A percentile compares a stretch with the other conserved stretches of the same genome.
Conservation (phyloP, 2,888 invertebrate genomes). For the Ecliptopera silaceata region DNA sequence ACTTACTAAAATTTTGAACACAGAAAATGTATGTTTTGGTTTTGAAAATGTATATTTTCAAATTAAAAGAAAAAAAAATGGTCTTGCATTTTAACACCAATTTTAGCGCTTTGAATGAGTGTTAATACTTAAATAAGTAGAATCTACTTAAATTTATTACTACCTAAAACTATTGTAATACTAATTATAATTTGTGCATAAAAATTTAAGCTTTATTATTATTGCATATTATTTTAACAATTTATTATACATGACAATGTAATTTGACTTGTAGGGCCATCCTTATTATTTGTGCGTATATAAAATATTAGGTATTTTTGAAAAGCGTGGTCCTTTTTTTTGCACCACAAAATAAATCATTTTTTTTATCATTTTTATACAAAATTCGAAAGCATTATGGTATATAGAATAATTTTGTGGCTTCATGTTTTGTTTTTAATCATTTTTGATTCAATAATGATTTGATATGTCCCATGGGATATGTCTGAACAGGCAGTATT, state of each 20-base stretch:
- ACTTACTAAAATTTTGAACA: too few species aligned
- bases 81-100: conserved; percentile 9
- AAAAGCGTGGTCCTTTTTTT: conserved; percentile 9
- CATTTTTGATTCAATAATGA: conserved; percentile 36
- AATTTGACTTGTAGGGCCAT: conserved; percentile 12
- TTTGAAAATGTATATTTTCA: not conserved
- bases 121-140: not conserved
- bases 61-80: not conserved
- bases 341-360: conserved; percentile 8
- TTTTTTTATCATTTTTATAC: not conserved
- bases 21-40: too few species aligned
- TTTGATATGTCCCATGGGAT: conserved; percentile 63
- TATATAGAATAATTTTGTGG: conserved; percentile 5
- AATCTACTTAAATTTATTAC: conserved; percentile 5
- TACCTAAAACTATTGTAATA: conserved; percentile 16
- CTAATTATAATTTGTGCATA: conserved; percentile 26
- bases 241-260: conserved; percentile 13
- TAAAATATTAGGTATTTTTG: conserved; percentile 3
- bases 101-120: not conserved
- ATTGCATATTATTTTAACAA: conserved; percentile 22
- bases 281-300: conserved; percentile 24
- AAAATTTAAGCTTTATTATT: conserved; percentile 24
- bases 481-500: conserved; percentile 40
- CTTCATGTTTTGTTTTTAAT: not conserved
- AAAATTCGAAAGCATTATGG: too few species aligned